Base-by-base conservation (phyloP, 2,797 vertebrate species). In the Hipposideros larvatus region DNA sequence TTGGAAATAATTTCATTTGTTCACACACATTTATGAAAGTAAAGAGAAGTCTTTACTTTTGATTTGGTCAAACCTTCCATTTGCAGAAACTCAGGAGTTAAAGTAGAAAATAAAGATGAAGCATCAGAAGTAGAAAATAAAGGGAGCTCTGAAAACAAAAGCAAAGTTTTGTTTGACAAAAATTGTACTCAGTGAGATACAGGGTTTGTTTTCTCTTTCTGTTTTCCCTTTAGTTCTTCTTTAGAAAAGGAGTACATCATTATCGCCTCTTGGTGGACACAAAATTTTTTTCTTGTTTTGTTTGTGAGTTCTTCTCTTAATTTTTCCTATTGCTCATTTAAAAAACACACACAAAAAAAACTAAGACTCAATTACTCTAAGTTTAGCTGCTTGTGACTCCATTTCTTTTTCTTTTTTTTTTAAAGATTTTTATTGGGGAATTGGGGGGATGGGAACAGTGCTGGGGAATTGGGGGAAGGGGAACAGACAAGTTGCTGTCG, bases 1-100 rank as follows among this genome's bases (percentile, higher is more conserved):
- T 80, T 90, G n/a, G n/a, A 97, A 96, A 94, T 80, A 94, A 91
- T 48, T 84, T 89, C 51, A 71, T 80, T 94, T 92, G 57, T 88
- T 88, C 87, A 93, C 22, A 43, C 15, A 87, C 24, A 46, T 55
- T 94, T 90, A 94, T 66, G 65, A 93, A 92, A 90, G 46, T 66
- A 94, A 79, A 95, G n/a, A 82, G 37, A 84, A 89, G 51, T 75
- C 48, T 83, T 55, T 71, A 65, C 34, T 83, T 91, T 65, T 89
- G 79, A 80, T 82, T 93, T 93, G 75, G 55, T 84, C 59, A 87
- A 96, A 91, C 11, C 16, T 91, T 90, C 34, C n/a, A 5, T 87
- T 94, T 95, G 94, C 34, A 90, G 84, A 77, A 95, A 95, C 13
- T 46, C 53, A 91, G 37, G 48, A 91, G 91, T 68, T 82, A 91